Evolutionary conservation across 2,888 invertebrate species (phyloP).

Genomic region (Ceraclea dissimilis): DNA sequence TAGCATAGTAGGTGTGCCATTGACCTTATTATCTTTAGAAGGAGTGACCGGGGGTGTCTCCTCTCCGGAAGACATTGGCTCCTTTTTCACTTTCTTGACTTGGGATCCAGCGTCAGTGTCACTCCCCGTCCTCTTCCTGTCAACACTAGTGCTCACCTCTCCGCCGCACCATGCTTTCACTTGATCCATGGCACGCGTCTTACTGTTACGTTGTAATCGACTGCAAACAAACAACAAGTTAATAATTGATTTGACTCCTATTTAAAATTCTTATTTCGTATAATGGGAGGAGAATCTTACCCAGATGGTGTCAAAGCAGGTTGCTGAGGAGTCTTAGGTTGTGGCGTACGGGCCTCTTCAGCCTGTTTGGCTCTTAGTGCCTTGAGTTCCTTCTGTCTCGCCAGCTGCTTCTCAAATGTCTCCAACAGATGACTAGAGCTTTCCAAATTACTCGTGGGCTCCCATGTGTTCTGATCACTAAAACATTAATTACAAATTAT

Average conservation of each 20-base stretch:
- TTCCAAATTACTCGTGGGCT: constrained; percentile 67
- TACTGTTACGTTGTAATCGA: constrained; percentile 68
- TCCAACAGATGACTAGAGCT: constrained; percentile 70
- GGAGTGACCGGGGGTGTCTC: constrained; percentile 37
- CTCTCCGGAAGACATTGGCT: constrained; percentile 46
- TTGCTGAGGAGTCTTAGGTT: constrained; percentile 13
- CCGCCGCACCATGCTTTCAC: constrained; percentile 80
- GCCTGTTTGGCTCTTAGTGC: constrained; percentile 44
- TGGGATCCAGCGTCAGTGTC: constrained; percentile 37
- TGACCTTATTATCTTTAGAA: constrained; percentile 35
- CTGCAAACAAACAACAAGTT: constrained; percentile 33
- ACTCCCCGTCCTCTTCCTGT: constrained; percentile 39
- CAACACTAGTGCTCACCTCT: constrained; percentile 35
- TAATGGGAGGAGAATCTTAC: constrained; percentile 23
- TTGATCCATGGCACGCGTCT: constrained; percentile 72
- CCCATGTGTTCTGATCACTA: constrained; percentile 79
- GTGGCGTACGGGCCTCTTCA: constrained; percentile 13
- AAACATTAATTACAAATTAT: constrained; percentile 1
- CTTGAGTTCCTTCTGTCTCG: constrained; percentile 66
- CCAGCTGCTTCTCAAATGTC: constrained; percentile 72
- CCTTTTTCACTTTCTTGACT: constrained; percentile 48
- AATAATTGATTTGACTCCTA: neutral
- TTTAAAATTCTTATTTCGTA: neutral
- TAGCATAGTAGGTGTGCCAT: constrained; percentile 41
- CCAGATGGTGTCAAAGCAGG: constrained; percentile 27